Evolutionary conservation across 2,797 vertebrate genomes (phyloP).

Genomic region (Myotis vivesi): DNA sequence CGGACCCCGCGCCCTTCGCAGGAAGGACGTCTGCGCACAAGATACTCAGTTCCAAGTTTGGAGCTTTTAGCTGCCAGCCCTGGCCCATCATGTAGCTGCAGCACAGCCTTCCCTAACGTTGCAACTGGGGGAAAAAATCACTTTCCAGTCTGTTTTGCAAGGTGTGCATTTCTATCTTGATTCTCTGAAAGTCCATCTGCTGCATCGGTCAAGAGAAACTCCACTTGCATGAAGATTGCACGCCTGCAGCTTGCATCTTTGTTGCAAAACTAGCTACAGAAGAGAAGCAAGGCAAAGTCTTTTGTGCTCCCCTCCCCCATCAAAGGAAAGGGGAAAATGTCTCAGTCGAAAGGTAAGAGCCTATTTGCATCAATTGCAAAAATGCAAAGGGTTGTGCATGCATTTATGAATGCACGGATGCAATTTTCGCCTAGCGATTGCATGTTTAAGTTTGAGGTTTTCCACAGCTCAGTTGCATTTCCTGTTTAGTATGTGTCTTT

Average conservation of each 20-base stretch:
- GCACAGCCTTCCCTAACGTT: constrained; percentile 88
- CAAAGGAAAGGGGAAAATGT: constrained; percentile 94
- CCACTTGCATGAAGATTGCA: constrained; percentile 92
- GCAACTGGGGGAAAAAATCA: constrained; percentile 79
- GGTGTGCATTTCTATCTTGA: constrained; percentile 86
- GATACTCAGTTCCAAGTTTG: constrained; percentile 92
- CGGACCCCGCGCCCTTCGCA: constrained; percentile 83
- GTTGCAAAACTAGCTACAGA: constrained; percentile 92
- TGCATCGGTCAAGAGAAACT: constrained; percentile 86
- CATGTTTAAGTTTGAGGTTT: constrained; percentile 90
- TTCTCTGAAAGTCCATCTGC: constrained; percentile 86
- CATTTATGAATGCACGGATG: constrained; percentile 87
- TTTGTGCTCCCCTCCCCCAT: constrained; percentile 96
- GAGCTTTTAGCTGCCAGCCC: constrained; percentile 93
- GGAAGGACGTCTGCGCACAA: constrained; percentile 89
- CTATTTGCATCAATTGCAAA: constrained; percentile 86
- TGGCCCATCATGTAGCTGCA: constrained; percentile 96
- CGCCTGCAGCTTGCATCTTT: constrained; percentile 92
- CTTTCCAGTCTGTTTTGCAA: constrained; percentile 83
- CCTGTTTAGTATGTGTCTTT: constrained; percentile 90
- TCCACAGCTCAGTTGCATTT: constrained; percentile 92
- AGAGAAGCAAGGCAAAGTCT: constrained; percentile 95
- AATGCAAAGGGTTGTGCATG: constrained; percentile 89
- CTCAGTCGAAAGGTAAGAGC: constrained; percentile 94
- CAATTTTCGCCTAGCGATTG: constrained; percentile 86